phyloP scores from a whole-genome alignment of 2,113 vertebrate species.

The Boleophthalmus pectinirostris region DNA sequence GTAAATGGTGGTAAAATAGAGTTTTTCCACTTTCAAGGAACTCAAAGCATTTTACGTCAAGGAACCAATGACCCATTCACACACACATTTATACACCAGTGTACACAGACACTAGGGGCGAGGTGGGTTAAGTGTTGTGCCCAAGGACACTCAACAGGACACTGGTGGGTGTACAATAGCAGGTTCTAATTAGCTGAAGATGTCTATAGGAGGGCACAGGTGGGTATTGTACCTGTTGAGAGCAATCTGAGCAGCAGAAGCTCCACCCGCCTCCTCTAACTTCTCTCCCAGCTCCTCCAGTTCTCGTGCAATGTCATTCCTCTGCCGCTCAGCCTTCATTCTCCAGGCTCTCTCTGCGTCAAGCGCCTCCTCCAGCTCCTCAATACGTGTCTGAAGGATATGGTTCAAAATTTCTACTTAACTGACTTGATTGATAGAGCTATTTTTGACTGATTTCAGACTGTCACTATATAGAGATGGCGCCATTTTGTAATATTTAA shows the following conservation, averaged over 20 bases:
- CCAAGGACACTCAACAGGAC: too few species aligned
- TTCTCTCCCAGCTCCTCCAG: constrained; percentile 90
- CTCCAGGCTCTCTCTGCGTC: constrained; percentile 84
- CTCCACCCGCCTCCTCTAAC: constrained; percentile 88
- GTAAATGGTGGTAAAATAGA: too few species aligned
- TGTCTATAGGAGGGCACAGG: background rate
- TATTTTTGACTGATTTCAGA: too few species aligned
- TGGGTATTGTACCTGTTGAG: constrained; percentile 65
- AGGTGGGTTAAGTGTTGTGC: too few species aligned
- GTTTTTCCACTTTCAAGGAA: too few species aligned
- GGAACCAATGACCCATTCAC: too few species aligned
- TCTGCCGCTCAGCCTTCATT: constrained; percentile 90
- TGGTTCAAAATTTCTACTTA: background rate
- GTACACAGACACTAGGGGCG: too few species aligned
- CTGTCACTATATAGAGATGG: too few species aligned
- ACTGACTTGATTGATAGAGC: too few species aligned
- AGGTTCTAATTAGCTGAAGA: background rate
- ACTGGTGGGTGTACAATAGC: background rate
- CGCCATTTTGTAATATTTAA: too few species aligned
- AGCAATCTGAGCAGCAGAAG: constrained; percentile 82
- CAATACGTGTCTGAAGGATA: constrained; percentile 80
- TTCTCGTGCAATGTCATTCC: constrained; percentile 84
- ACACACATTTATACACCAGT: too few species aligned
- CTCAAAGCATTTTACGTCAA: too few species aligned
- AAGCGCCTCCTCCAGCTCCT: constrained; percentile 93